Conservation (phyloP, 2,888 invertebrate genomes). For the Xestobium rufovillosum region DNA sequence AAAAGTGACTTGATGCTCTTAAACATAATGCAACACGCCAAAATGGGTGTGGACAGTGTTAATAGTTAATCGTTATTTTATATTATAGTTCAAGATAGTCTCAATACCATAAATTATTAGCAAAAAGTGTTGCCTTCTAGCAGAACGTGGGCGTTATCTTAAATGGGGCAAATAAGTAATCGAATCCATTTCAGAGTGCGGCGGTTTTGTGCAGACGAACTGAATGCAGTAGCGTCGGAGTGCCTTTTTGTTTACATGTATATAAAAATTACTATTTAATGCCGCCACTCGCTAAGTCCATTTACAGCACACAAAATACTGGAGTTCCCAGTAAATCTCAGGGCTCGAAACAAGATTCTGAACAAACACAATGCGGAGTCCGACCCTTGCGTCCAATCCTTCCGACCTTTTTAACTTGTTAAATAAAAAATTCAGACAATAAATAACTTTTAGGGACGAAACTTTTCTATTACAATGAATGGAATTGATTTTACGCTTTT, state of each 20-base stretch:
- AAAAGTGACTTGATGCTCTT: too few relatives aligned
- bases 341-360: slow-evolving; percentile 21
- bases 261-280: slow-evolving; percentile 5
- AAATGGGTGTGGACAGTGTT: too few relatives aligned
- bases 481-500: slow-evolving; percentile 1
- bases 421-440: slow-evolving; percentile 5
- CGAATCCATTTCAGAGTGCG: too few relatives aligned
- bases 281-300: slow-evolving; percentile 16
- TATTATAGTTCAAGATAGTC: too few relatives aligned
- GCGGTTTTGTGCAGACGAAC: too few relatives aligned
- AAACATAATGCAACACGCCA: too few relatives aligned
- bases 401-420: slow-evolving; percentile 21
- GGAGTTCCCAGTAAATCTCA: slow-evolving; percentile 23
- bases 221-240: slow-evolving; percentile 2
- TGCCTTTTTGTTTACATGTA: slow-evolving; percentile 2
- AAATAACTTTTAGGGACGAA: slow-evolving; percentile 5
- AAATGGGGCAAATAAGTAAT: too few relatives aligned
- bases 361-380: slow-evolving; percentile 20
- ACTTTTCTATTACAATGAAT: slow-evolving; percentile 3
- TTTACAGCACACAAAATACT: slow-evolving; percentile 22
- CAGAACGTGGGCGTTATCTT: too few relatives aligned
- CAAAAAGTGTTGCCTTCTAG: too few relatives aligned
- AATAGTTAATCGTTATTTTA: too few relatives aligned
- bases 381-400: slow-evolving; percentile 21
- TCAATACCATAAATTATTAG: too few relatives aligned